Percentiles rank a stretch among this genome's conserved stretches.
phyloP scores from a whole-genome alignment of 1,140 invertebrate genomes.

The Drosophila yakuba region DNA sequence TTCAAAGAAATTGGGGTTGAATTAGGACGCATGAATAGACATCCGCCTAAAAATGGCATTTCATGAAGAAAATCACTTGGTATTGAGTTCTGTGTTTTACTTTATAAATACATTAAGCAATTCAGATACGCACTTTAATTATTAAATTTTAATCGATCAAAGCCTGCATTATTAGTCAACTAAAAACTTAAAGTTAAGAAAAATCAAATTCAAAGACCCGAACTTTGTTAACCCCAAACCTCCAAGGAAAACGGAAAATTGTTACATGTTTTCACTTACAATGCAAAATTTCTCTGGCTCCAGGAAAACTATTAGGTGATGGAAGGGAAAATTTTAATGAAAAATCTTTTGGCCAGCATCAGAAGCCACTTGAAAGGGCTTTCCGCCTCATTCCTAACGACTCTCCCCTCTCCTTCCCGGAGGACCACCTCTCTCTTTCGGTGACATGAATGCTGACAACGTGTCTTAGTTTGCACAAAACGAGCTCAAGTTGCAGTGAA shows the following conservation, averaged over 20 bases:
- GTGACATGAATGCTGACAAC: slow-evolving; percentile 83
- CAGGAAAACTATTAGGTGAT: slow-evolving; percentile 61
- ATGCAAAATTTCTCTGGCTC: slow-evolving; percentile 42
- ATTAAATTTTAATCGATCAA: too few species aligned
- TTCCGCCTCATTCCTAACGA: neutral
- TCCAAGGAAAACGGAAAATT: neutral
- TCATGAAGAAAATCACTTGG: too few species aligned
- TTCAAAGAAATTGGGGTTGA: neutral
- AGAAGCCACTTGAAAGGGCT: slow-evolving; percentile 64
- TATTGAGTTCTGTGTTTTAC: too few species aligned
- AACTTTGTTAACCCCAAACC: slow-evolving; percentile 7
- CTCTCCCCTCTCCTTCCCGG: neutral
- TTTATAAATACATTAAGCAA: too few species aligned
- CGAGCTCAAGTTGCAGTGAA: slow-evolving; percentile 65
- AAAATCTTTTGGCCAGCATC: slow-evolving; percentile 68
- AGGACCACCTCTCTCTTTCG: slow-evolving; percentile 1
- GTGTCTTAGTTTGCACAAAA: slow-evolving; percentile 83
- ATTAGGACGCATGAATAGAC: neutral
- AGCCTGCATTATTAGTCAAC: neutral
- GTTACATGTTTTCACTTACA: slow-evolving; percentile 38
- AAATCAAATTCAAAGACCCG: neutral
- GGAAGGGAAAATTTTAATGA: slow-evolving; percentile 75
- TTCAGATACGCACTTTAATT: too few species aligned
- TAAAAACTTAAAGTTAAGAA: neutral
- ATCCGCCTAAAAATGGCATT: neutral